Evolutionary conservation across 2,888 invertebrate genomes (phyloP).

Genomic region (Eutolmus rufibarbis): DNA sequence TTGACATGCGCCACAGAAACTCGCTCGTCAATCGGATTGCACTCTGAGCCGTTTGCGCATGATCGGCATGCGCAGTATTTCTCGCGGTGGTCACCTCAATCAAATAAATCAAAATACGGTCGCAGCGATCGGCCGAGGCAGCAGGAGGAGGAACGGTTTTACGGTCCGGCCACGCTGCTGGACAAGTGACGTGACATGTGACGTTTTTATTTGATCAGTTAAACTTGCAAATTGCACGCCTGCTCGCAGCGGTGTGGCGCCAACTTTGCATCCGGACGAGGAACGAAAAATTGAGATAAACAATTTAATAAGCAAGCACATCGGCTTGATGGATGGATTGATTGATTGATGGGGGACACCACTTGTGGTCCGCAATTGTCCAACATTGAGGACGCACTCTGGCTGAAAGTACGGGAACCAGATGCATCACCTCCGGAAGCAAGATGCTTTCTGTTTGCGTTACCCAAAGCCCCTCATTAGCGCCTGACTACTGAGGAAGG

Average conservation of each 20-base stretch:
- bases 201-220: slow-evolving; percentile 38
- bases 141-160: not conserved
- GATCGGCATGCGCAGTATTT: not conserved
- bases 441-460: not conserved
- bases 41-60: not conserved
- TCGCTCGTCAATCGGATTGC: not conserved
- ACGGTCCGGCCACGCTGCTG: not conserved
- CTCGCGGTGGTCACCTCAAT: slow-evolving; percentile 4
- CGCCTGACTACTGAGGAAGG: not conserved
- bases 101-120: slow-evolving; percentile 16
- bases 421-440: not conserved
- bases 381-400: not conserved
- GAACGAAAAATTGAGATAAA: slow-evolving; percentile 16
- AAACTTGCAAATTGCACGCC: slow-evolving; percentile 21
- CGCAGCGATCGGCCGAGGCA: not conserved
- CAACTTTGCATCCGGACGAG: not conserved
- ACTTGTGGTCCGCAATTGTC: not conserved
- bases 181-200: slow-evolving; percentile 33
- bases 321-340: not conserved
- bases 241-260: not conserved
- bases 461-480: not conserved
- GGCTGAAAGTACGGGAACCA: not conserved
- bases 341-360: not conserved
- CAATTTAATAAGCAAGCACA: slow-evolving; percentile 15
- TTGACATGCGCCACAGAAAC: not conserved